Conservation (phyloP, 2,888 invertebrate genomes). For the Coecobrya sp. region DNA sequence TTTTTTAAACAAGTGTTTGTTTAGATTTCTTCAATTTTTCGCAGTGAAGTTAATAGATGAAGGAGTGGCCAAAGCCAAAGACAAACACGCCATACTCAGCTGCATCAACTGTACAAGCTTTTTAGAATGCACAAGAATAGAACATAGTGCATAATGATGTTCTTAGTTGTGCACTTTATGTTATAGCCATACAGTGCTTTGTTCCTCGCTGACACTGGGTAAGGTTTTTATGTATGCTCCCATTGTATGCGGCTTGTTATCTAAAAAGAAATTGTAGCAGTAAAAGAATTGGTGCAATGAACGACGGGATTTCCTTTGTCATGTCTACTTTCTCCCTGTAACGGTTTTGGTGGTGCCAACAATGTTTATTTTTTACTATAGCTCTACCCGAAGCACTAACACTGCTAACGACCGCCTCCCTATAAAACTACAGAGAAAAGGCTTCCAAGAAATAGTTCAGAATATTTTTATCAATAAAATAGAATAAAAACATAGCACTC, state of each 20-base stretch:
- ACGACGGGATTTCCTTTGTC: slow-evolving; percentile 58
- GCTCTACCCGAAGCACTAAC: not conserved
- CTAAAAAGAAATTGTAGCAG: not conserved
- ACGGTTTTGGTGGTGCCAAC: not conserved
- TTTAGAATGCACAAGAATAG: not conserved
- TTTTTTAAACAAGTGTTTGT: too few relatives aligned
- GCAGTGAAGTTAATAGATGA: too few relatives aligned
- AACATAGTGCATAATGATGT: not conserved
- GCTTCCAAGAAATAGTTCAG: not conserved
- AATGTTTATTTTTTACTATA: not conserved
- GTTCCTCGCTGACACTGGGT: not conserved
- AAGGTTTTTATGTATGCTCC: not conserved
- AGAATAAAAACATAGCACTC: not conserved
- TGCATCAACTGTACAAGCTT: too few relatives aligned
- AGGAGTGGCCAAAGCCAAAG: too few relatives aligned
- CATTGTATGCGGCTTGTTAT: not conserved
- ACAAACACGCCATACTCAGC: too few relatives aligned
- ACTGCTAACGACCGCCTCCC: not conserved
- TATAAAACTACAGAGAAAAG: not conserved
- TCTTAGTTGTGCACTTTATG: not conserved
- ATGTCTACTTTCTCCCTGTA: not conserved
- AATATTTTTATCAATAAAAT: slow-evolving; percentile 18
- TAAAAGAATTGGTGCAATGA: slow-evolving; percentile 24
- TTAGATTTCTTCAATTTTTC: too few relatives aligned
- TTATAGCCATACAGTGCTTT: not conserved